A percentile compares a stretch with the other conserved stretches of the same genome.
These are phyloP conservation scores for Meghimatium bilineatum DNA, from an alignment of 2,888 invertebrate species.

Conservation along the genomic window DNA sequence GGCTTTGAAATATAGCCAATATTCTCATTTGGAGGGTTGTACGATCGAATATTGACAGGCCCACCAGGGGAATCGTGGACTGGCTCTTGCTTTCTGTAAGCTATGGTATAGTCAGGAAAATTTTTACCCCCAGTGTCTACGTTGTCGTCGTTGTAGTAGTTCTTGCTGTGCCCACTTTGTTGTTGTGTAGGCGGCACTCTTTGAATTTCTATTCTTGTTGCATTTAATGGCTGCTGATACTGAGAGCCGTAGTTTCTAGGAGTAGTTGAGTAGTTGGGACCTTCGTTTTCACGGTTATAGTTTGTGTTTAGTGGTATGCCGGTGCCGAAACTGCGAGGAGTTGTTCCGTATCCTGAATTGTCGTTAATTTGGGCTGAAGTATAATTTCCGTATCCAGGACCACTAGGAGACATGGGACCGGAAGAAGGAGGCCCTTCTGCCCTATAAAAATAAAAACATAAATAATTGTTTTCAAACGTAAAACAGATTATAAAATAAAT, in stretches of 20 bases:
- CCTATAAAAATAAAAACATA: conserved; percentile 21
- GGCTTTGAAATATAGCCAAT: conserved; percentile 24
- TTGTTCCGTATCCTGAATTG: conserved; percentile 10
- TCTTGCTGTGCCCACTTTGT: conserved; percentile 53
- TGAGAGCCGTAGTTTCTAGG: conserved; percentile 45
- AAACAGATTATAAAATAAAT: too few species aligned
- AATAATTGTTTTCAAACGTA: not conserved
- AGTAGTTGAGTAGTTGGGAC: conserved; percentile 47
- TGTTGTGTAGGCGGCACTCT: conserved; percentile 47
- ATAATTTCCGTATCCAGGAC: conserved; percentile 49
- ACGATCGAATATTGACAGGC: conserved; percentile 25
- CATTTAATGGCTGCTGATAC: conserved; percentile 32
- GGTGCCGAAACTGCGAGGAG: conserved; percentile 51
- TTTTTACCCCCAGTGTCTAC: not conserved
- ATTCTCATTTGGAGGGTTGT: not conserved
- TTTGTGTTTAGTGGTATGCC: conserved; percentile 51
- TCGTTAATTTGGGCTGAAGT: conserved; percentile 52
- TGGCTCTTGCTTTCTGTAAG: conserved; percentile 48
- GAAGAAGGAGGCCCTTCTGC: conserved; percentile 35
- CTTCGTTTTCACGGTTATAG: conserved; percentile 43
- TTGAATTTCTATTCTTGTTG: conserved; percentile 51
- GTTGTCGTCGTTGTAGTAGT: conserved; percentile 53
- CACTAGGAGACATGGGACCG: conserved; percentile 35
- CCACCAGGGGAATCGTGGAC: conserved; percentile 38
- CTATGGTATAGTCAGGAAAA: conserved; percentile 52